Evolutionary conservation across 1,140 invertebrate genomes (phyloP).

Genomic region (Acromyrmex heyeri): DNA sequence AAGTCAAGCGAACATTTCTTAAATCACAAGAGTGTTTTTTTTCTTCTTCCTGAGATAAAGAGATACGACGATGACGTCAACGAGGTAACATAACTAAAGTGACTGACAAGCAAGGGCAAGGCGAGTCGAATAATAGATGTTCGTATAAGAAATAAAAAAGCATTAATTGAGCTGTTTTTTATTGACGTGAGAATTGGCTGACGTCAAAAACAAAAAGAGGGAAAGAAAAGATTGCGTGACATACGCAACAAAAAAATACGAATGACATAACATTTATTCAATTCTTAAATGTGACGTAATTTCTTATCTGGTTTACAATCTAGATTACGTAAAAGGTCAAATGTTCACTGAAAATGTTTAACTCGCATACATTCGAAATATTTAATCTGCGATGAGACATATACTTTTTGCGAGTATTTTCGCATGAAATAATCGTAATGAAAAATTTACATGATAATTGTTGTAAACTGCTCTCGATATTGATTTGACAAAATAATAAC

Average conservation of each 20-base stretch:
- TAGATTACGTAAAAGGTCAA: constrained; percentile 23
- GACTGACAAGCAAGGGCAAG: constrained; percentile 53
- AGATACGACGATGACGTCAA: constrained; percentile 48
- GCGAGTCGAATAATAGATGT: constrained; percentile 64
- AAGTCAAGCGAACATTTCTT: constrained; percentile 14
- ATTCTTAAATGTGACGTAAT: constrained; percentile 33
- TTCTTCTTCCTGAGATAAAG: not conserved
- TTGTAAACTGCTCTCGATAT: too few relatives aligned
- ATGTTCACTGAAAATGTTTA: constrained; percentile 12
- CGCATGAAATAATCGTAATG: not conserved
- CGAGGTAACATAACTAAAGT: constrained; percentile 57
- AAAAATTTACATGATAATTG: not conserved
- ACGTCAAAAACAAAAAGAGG: not conserved
- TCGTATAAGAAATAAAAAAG: constrained; percentile 63
- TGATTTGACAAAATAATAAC: too few relatives aligned
- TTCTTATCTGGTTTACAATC: constrained; percentile 34
- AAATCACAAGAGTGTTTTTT: constrained; percentile 10
- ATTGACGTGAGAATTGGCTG: constrained; percentile 62
- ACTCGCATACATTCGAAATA: not conserved
- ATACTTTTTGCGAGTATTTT: not conserved
- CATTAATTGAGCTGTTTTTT: constrained; percentile 25
- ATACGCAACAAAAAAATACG: constrained; percentile 10
- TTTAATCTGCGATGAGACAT: not conserved
- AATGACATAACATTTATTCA: not conserved
- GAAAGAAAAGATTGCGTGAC: not conserved